A percentile compares a stretch with the other conserved stretches of the same genome.
Conservation (phyloP, 2,113 vertebrate species). For the Brienomyrus longianalis region DNA sequence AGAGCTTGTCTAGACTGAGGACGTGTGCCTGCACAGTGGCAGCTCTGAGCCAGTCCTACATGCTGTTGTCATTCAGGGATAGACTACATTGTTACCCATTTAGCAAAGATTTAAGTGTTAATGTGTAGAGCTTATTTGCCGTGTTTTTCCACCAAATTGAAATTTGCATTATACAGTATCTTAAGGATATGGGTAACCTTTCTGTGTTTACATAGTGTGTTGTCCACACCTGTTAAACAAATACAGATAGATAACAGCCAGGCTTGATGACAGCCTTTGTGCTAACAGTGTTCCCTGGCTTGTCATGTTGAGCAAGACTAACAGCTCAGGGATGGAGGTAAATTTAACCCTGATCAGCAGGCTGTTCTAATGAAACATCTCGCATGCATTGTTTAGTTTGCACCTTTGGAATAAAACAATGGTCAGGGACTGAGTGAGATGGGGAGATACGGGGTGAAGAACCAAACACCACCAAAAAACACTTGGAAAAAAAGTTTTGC, state of each 20-base stretch:
- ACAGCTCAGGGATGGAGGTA: not conserved
- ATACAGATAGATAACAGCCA: conserved; percentile 29
- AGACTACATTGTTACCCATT: not conserved
- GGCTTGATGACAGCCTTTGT: conserved; percentile 19
- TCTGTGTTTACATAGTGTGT: conserved; percentile 54
- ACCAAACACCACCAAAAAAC: not conserved
- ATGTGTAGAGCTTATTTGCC: not conserved
- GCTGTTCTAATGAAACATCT: not conserved
- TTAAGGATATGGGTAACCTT: conserved; percentile 4
- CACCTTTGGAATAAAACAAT: not conserved
- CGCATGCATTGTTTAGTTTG: not conserved
- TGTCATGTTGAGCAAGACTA: not conserved
- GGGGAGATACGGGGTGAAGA: conserved; percentile 15
- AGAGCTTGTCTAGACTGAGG: not conserved
- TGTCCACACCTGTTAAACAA: conserved; percentile 61
- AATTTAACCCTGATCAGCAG: not conserved
- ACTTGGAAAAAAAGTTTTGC: conserved; percentile 36
- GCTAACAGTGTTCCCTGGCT: not conserved
- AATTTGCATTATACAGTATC: not conserved
- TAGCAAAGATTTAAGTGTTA: not conserved
- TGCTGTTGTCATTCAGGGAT: not conserved
- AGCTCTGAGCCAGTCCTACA: not conserved
- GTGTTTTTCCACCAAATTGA: not conserved
- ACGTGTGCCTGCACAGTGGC: not conserved
- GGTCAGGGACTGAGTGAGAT: conserved; percentile 26